Percentiles rank a stretch among this genome's conserved stretches.
phyloP scores from a whole-genome alignment of 2,888 invertebrate genomes.

The Hesperia comma region DNA sequence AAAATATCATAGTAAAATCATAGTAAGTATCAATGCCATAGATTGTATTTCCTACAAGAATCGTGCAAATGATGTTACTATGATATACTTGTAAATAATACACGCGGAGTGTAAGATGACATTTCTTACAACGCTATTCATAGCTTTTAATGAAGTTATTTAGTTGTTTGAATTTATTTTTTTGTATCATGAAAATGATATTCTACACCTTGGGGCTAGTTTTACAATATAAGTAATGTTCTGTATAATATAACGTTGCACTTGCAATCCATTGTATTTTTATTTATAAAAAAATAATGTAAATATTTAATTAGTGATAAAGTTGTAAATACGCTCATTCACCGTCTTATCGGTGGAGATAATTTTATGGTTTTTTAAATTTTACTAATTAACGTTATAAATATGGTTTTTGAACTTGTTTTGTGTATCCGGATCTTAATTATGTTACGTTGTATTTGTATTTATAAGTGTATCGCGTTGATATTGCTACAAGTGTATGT shows the following conservation, averaged over 20 bases:
- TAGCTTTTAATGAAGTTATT: too few relatives aligned
- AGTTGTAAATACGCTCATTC: not conserved
- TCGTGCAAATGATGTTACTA: too few relatives aligned
- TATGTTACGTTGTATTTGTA: constrained; percentile 21
- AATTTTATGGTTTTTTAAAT: not conserved
- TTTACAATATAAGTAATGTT: not conserved
- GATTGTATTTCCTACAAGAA: too few relatives aligned
- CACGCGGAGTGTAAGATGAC: too few relatives aligned
- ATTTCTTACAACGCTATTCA: too few relatives aligned
- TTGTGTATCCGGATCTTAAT: constrained; percentile 23
- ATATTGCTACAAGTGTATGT: constrained; percentile 2
- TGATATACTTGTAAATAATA: too few relatives aligned
- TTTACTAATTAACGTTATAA: constrained; percentile 2
- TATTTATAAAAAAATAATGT: not conserved
- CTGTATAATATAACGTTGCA: not conserved
- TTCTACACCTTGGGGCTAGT: not conserved
- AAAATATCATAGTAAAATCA: too few relatives aligned
- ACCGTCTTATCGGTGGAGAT: not conserved
- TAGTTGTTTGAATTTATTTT: too few relatives aligned
- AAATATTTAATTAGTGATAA: not conserved
- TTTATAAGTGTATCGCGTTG: not conserved
- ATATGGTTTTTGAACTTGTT: constrained; percentile 15
- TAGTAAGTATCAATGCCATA: too few relatives aligned
- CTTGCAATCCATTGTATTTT: not conserved
- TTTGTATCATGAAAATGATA: too few relatives aligned